These are phyloP conservation scores for Drosophila koepferae DNA, from an alignment of 2,888 invertebrate species.

Conservation along the genomic window DNA sequence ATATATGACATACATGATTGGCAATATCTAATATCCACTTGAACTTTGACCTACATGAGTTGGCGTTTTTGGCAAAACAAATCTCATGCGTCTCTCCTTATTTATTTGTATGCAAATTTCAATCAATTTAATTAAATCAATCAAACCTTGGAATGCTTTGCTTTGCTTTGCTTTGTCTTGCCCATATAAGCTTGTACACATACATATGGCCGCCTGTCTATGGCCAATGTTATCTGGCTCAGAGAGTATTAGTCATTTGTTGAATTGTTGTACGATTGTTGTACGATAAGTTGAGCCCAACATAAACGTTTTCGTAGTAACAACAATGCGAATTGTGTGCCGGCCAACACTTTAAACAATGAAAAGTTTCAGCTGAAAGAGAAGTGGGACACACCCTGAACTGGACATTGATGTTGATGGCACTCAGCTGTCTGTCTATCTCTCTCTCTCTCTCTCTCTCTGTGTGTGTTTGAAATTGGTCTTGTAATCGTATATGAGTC, in stretches of 20 bases:
- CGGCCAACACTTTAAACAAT: conserved; percentile 75
- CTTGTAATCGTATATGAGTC: conserved; percentile 43
- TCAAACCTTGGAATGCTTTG: background rate
- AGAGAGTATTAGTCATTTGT: conserved; percentile 70
- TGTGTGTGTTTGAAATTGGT: conserved; percentile 52
- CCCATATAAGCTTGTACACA: background rate
- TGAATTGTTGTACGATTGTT: conserved; percentile 78
- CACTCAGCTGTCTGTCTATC: conserved; percentile 30
- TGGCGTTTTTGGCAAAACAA: too few relatives aligned
- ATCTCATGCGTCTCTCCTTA: background rate
- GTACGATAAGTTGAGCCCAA: conserved; percentile 60
- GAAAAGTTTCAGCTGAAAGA: conserved; percentile 49
- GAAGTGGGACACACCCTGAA: conserved; percentile 29
- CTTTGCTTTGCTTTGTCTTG: background rate
- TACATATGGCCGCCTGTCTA: background rate
- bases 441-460: background rate
- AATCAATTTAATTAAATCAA: conserved; percentile 3
- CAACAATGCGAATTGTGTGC: conserved; percentile 70
- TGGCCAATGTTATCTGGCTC: conserved; percentile 47
- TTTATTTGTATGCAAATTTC: background rate
- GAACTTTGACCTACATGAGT: background rate
- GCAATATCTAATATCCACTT: background rate
- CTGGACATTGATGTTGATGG: conserved; percentile 37
- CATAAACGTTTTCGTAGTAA: conserved; percentile 49
- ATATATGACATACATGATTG: too few relatives aligned